Percentiles rank a stretch among this genome's conserved stretches.
Evolutionary conservation across 2,888 invertebrate species (phyloP).

Genomic region (Agonopterix arenella): DNA sequence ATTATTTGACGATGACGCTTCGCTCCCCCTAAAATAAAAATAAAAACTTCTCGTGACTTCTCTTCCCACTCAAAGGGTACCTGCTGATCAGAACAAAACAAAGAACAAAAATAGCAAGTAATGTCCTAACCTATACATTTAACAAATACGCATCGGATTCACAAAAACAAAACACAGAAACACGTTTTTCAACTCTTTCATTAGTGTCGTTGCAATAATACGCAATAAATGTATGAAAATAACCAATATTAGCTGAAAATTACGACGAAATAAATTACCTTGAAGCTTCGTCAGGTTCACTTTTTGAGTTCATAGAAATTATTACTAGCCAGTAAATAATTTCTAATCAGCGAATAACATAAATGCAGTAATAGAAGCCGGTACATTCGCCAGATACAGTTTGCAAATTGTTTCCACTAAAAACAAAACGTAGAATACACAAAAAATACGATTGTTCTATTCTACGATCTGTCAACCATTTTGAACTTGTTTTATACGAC

Average conservation of each 20-base stretch:
- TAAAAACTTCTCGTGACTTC: slow-evolving; percentile 15
- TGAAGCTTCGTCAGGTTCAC: slow-evolving; percentile 76
- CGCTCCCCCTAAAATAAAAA: slow-evolving; percentile 59
- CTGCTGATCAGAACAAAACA: slow-evolving; percentile 38
- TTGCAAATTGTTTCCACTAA: slow-evolving; percentile 29
- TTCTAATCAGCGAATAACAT: slow-evolving; percentile 39
- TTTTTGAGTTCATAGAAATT: slow-evolving; percentile 76
- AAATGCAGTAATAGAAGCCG: slow-evolving; percentile 35
- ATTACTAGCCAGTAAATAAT: slow-evolving; percentile 46
- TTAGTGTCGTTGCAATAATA: neutral
- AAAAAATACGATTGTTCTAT: slow-evolving; percentile 52
- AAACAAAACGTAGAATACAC: slow-evolving; percentile 42
- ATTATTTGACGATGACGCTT: slow-evolving; percentile 70
- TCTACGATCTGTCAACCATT: slow-evolving; percentile 59
- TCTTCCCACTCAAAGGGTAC: slow-evolving; percentile 6
- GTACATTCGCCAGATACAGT: slow-evolving; percentile 34
- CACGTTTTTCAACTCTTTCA: neutral
- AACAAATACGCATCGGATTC: slow-evolving; percentile 27
- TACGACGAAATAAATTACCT: slow-evolving; percentile 47
- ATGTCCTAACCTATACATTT: slow-evolving; percentile 49
- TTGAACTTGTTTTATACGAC: slow-evolving; percentile 29
- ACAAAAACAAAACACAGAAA: slow-evolving; percentile 11
- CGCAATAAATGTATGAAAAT: neutral
- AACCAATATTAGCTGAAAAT: slow-evolving; percentile 2
- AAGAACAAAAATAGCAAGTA: slow-evolving; percentile 69